A percentile compares a stretch with the other conserved stretches of the same genome.
Conservation (phyloP, 2,113 vertebrate genomes). For the Panthera leo region DNA sequence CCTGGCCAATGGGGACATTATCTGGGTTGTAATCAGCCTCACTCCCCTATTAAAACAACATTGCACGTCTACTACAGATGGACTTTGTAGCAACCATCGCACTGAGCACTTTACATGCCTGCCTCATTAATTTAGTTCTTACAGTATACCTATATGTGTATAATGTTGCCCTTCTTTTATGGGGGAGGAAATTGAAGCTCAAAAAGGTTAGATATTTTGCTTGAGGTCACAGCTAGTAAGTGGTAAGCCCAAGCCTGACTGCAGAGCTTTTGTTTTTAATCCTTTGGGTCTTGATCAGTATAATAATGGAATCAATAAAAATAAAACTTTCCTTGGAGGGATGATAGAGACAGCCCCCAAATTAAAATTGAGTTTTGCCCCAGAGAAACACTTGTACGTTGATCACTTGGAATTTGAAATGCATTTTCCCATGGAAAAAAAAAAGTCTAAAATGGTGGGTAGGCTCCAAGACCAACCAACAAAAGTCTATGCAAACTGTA, state of each 20-base stretch:
- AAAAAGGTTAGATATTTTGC: neutral
- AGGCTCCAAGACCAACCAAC: slow-evolving; percentile 42
- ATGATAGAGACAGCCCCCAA: neutral
- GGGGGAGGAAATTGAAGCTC: neutral
- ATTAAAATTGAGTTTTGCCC: slow-evolving; percentile 49
- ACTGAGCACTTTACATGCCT: neutral
- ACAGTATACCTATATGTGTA: neutral
- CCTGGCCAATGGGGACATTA: neutral
- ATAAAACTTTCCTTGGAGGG: neutral
- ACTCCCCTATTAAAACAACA: neutral
- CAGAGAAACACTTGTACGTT: neutral
- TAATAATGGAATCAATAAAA: slow-evolving; percentile 38
- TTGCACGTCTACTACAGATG: neutral
- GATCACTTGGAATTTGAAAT: slow-evolving; percentile 56
- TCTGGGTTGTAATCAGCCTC: neutral
- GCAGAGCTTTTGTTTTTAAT: neutral
- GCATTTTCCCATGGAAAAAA: slow-evolving; percentile 40
- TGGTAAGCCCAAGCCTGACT: neutral
- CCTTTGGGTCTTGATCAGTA: neutral
- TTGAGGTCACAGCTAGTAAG: neutral
- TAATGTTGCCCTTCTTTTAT: neutral
- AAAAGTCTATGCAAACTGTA: slow-evolving; percentile 47
- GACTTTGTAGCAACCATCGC: neutral
- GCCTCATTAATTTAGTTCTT: neutral
- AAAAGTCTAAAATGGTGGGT: slow-evolving; percentile 55